phyloP scores from a whole-genome alignment of 2,113 vertebrate genomes.

The Prinia subflava region DNA sequence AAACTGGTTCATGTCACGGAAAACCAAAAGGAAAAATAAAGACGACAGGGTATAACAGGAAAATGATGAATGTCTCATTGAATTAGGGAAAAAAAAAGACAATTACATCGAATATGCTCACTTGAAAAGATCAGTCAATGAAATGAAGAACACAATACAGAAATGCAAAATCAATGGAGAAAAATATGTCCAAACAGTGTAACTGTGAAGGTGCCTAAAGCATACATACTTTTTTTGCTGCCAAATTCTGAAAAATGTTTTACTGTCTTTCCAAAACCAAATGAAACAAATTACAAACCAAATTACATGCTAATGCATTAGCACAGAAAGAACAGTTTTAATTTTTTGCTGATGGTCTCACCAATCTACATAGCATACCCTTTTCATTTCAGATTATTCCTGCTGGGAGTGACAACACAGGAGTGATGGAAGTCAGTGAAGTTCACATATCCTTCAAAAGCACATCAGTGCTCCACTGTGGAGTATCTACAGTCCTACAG shows the following conservation, averaged over 20 bases:
- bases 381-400: neutral
- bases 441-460: neutral
- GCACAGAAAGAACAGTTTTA: neutral
- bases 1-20: constrained; percentile 79
- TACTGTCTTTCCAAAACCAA: neutral
- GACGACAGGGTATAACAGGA: constrained; percentile 60
- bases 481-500: neutral
- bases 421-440: neutral
- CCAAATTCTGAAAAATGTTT: neutral
- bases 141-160: neutral
- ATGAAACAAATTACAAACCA: neutral
- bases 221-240: neutral
- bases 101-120: constrained; percentile 29
- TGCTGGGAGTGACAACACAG: neutral
- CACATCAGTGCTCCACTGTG: neutral
- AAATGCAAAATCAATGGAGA: constrained; percentile 24
- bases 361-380: neutral
- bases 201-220: neutral
- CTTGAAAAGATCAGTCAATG: constrained; percentile 4
- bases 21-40: constrained; percentile 69
- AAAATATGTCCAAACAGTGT: neutral
- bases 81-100: constrained; percentile 19
- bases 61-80: constrained; percentile 67
- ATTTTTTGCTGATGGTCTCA: neutral
- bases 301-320: neutral